A percentile compares a stretch with the other conserved stretches of the same genome.
These are phyloP conservation scores for Dryas iulia DNA, from an alignment of 1,140 invertebrate genomes.

Conservation along the genomic window DNA sequence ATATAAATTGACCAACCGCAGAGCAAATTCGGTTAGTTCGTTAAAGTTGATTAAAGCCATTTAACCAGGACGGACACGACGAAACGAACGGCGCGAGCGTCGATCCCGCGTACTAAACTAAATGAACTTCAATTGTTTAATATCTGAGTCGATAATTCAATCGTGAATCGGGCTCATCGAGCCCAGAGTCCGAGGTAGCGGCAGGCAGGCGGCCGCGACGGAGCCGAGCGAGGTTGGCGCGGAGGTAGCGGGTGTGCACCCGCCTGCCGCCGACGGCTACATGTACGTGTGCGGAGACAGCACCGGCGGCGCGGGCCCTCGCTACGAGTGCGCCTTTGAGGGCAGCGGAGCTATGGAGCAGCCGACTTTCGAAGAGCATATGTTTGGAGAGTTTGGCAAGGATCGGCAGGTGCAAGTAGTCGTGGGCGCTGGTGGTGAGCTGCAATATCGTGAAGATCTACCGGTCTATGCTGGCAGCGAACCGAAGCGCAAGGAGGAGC, in stretches of 20 bases:
- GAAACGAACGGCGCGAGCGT: slow-evolving; percentile 72
- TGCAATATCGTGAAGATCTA: slow-evolving; percentile 80
- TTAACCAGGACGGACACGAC: slow-evolving; percentile 76
- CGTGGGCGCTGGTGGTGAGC: slow-evolving; percentile 82
- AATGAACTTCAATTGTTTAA: slow-evolving; percentile 80
- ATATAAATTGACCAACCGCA: slow-evolving; percentile 81
- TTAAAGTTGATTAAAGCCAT: slow-evolving; percentile 81
- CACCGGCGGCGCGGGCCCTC: slow-evolving; percentile 44
- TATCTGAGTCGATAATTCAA: slow-evolving; percentile 70
- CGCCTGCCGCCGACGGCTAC: slow-evolving; percentile 68
- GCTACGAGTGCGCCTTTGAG: slow-evolving; percentile 70
- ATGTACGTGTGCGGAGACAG: slow-evolving; percentile 72
- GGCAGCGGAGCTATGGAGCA: slow-evolving; percentile 82
- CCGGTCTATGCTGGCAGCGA: slow-evolving; percentile 69
- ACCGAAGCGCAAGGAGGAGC: slow-evolving; percentile 78
- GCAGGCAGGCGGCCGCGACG: slow-evolving; percentile 58
- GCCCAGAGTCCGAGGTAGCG: slow-evolving; percentile 41
- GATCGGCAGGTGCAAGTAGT: slow-evolving; percentile 85
- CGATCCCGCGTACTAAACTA: slow-evolving; percentile 67
- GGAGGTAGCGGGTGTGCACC: slow-evolving; percentile 69
- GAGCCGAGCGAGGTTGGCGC: slow-evolving; percentile 70
- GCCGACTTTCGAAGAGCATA: slow-evolving; percentile 87
- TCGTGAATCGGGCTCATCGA: slow-evolving; percentile 47
- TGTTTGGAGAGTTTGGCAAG: slow-evolving; percentile 87
- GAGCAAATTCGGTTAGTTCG: slow-evolving; percentile 80